Percentiles rank a stretch among this genome's conserved stretches.
phyloP scores from a whole-genome alignment of 2,888 invertebrate genomes.

The Ormyrus thymus region DNA sequence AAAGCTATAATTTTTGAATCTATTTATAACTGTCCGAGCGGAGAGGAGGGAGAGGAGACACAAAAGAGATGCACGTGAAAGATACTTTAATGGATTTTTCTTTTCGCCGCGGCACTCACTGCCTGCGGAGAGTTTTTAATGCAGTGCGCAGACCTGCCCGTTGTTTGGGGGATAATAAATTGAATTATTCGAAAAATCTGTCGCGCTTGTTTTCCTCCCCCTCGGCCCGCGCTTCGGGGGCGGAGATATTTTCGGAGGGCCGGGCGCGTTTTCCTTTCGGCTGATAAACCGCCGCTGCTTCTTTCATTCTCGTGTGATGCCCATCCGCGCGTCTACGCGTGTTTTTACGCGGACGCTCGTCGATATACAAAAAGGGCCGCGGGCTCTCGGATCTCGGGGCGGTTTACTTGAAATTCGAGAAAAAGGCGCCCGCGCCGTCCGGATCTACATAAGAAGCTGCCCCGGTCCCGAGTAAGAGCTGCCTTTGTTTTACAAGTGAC shows the following conservation, averaged over 20 bases:
- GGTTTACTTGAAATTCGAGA: slow-evolving; percentile 13
- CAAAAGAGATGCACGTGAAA: slow-evolving; percentile 51
- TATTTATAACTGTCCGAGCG: slow-evolving; percentile 67
- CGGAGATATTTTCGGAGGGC: too few relatives aligned
- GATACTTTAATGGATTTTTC: slow-evolving; percentile 56
- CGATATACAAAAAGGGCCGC: neutral
- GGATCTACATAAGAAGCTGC: slow-evolving; percentile 27
- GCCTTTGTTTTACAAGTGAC: slow-evolving; percentile 47
- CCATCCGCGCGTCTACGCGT: too few relatives aligned
- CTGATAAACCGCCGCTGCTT: too few relatives aligned
- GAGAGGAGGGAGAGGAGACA: slow-evolving; percentile 11
- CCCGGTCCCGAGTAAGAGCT: slow-evolving; percentile 15
- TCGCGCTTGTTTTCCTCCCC: neutral
- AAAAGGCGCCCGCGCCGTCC: neutral
- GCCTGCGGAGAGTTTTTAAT: slow-evolving; percentile 18
- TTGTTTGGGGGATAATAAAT: slow-evolving; percentile 40
- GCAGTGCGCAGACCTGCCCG: neutral
- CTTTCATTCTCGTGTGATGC: too few relatives aligned
- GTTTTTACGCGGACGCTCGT: neutral
- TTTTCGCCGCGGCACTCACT: slow-evolving; percentile 2
- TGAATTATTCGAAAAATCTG: slow-evolving; percentile 36
- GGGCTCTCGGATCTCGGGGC: too few relatives aligned
- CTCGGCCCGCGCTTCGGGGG: too few relatives aligned
- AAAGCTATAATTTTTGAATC: slow-evolving; percentile 70
- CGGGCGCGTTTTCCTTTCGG: too few relatives aligned